Percentiles rank a stretch among this genome's conserved stretches.
Evolutionary conservation across 1,140 invertebrate species (phyloP).

Genomic region (Saccostrea glomerata): DNA sequence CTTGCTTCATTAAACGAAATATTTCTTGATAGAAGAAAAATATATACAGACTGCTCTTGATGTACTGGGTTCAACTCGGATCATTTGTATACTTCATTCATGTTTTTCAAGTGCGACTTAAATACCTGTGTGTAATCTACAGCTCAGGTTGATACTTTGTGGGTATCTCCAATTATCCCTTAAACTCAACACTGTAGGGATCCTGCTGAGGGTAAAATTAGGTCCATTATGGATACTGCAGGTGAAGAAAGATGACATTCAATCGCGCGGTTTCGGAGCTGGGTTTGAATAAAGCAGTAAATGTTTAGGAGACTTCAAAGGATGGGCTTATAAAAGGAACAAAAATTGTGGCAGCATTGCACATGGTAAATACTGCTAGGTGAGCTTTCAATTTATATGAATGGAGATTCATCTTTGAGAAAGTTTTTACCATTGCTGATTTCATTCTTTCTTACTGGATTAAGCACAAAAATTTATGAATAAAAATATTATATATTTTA

Average conservation of each 20-base stretch:
- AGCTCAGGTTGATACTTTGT: slow-evolving; percentile 14
- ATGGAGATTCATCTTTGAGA: background rate
- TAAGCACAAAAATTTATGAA: no score
- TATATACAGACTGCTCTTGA: background rate
- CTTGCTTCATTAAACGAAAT: background rate
- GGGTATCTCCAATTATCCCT: slow-evolving; percentile 24
- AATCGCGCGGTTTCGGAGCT: background rate
- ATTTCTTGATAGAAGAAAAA: background rate
- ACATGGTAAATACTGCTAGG: background rate
- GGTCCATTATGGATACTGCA: background rate
- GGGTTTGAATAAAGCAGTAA: slow-evolving; percentile 13
- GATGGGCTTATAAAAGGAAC: background rate
- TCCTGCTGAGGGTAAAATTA: slow-evolving; percentile 34
- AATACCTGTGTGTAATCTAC: slow-evolving; percentile 5
- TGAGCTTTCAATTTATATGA: background rate
- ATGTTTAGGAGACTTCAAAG: background rate
- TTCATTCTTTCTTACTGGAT: background rate
- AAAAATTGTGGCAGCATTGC: background rate
- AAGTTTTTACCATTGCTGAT: background rate
- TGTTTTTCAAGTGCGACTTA: background rate
- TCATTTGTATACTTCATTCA: slow-evolving; percentile 32
- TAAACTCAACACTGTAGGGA: background rate
- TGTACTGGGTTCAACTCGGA: slow-evolving; percentile 6
- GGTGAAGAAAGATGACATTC: slow-evolving; percentile 24
- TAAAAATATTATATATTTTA: no score